phyloP scores from a whole-genome alignment of 1,140 invertebrate species.

The Copidosoma floridanum region DNA sequence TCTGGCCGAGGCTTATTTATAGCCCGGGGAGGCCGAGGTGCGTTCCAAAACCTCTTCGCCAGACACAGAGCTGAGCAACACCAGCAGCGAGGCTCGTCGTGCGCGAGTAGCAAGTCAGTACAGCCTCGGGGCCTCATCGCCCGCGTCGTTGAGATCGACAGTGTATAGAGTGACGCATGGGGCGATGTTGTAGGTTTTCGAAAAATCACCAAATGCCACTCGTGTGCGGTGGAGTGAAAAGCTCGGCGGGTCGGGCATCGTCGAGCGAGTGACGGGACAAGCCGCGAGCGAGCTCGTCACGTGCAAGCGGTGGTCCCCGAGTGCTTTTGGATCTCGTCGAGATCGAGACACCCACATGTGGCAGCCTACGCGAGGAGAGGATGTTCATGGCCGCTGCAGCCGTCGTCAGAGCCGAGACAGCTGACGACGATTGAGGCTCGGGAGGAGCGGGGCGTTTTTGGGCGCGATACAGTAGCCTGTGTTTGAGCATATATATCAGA shows the following conservation, averaged over 20 bases:
- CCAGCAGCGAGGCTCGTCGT: not conserved
- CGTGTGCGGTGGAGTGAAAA: no score
- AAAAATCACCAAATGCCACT: no score
- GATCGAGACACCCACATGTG: not conserved
- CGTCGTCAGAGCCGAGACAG: not conserved
- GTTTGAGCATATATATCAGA: constrained; percentile 7
- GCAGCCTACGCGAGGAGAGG: not conserved
- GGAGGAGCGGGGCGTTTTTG: no score
- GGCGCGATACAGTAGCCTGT: not conserved
- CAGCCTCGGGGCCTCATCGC: no score
- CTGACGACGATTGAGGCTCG: no score
- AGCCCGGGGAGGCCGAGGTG: constrained; percentile 48
- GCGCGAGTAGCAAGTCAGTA: not conserved
- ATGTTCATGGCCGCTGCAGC: not conserved
- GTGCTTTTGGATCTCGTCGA: not conserved
- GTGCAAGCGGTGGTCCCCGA: no score
- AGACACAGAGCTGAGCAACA: constrained; percentile 27
- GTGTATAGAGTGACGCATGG: no score
- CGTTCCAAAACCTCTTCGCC: constrained; percentile 47
- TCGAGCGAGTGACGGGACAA: not conserved
- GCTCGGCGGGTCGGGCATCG: not conserved
- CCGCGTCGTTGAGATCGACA: no score
- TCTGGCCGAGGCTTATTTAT: constrained; percentile 49
- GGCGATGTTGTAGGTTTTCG: no score
- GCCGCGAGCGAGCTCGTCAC: not conserved